These are phyloP conservation scores for Tetanocera ferruginea DNA, from an alignment of 2,888 invertebrate genomes.

Conservation along the genomic window DNA sequence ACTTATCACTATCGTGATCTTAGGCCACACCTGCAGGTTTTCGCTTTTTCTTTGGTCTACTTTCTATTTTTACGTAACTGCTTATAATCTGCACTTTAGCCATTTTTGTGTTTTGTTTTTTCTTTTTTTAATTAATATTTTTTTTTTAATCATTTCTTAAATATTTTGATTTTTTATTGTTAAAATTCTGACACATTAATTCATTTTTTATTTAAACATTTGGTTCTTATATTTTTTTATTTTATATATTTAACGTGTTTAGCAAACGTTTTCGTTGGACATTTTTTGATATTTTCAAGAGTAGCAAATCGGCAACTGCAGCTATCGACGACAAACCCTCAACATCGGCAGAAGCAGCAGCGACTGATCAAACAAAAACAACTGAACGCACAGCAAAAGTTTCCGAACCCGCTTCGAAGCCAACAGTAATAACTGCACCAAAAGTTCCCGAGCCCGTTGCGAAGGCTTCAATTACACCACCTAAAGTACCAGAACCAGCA, in stretches of 20 bases:
- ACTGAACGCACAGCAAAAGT: background rate
- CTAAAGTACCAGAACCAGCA: conserved; percentile 32
- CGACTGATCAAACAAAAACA: background rate
- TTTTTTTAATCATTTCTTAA: background rate
- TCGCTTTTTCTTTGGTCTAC: too few relatives aligned
- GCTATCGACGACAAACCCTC: conserved; percentile 51
- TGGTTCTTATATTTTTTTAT: conserved; percentile 47
- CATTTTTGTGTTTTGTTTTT: conserved; percentile 20
- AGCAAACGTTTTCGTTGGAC: conserved; percentile 70
- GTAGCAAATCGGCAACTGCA: conserved; percentile 45
- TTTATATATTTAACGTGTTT: conserved; percentile 51
- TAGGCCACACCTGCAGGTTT: too few relatives aligned
- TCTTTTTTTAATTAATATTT: conserved; percentile 42
- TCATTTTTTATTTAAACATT: conserved; percentile 42
- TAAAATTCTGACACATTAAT: conserved; percentile 6
- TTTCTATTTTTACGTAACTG: too few relatives aligned
- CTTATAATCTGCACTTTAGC: background rate
- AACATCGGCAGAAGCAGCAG: conserved; percentile 29
- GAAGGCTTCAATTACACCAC: conserved; percentile 26
- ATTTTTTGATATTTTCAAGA: conserved; percentile 65
- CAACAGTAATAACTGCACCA: background rate
- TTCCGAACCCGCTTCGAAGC: background rate
- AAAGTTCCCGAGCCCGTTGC: background rate
- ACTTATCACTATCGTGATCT: too few relatives aligned
- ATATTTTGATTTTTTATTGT: background rate